A percentile compares a stretch with the other conserved stretches of the same genome.
These are phyloP conservation scores for Acanthis flammea DNA, from an alignment of 2,797 vertebrate genomes.

Conservation along the genomic window DNA sequence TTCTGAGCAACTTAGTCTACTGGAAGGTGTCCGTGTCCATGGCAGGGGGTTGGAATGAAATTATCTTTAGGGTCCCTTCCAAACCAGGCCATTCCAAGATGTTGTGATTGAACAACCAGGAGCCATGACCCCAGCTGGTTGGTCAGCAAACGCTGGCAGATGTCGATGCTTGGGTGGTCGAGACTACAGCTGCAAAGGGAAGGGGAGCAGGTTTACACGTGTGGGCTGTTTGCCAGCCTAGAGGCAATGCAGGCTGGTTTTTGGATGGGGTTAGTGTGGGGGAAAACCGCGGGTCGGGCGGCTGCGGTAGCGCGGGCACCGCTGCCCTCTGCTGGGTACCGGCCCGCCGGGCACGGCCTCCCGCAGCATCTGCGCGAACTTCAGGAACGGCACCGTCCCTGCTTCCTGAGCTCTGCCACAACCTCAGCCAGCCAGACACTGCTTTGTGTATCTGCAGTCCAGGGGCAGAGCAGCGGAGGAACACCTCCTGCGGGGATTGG, in stretches of 20 bases:
- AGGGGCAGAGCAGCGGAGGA: background rate
- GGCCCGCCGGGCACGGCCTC: background rate
- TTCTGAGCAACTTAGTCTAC: background rate
- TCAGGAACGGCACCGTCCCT: background rate
- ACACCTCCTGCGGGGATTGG: background rate
- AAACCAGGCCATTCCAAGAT: background rate
- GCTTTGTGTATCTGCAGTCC: background rate
- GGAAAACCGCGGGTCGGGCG: background rate
- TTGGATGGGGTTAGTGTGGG: fast-evolving
- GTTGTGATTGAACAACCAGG: background rate
- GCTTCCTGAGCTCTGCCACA: background rate
- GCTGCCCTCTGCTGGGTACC: background rate
- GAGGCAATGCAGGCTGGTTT: background rate
- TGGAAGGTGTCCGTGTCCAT: background rate
- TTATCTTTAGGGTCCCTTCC: background rate
- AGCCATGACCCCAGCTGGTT: background rate
- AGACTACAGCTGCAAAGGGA: background rate
- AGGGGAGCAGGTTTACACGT: background rate
- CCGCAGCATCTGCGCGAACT: background rate
- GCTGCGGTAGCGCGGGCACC: background rate
- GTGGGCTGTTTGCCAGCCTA: background rate
- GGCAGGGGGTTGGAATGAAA: background rate
- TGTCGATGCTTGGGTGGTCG: background rate
- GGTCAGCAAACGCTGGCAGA: background rate
- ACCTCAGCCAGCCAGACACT: background rate